A percentile compares a stretch with the other conserved stretches of the same genome.
These are phyloP conservation scores for Gambusia affinis DNA, from an alignment of 2,113 vertebrate genomes.

Conservation along the genomic window DNA sequence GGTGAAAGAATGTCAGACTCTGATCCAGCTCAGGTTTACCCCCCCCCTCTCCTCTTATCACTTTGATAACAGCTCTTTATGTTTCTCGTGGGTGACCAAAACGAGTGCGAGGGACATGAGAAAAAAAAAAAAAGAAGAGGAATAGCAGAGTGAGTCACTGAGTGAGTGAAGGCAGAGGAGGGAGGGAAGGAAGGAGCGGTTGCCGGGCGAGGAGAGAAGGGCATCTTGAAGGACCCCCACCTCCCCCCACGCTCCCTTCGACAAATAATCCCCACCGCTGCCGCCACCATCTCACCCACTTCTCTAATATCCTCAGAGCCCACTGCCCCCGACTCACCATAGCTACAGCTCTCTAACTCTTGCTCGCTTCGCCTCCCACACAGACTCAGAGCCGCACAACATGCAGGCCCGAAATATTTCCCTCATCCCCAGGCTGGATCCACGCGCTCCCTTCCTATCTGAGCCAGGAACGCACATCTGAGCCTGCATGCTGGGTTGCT, in stretches of 20 bases:
- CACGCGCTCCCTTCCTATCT: neutral
- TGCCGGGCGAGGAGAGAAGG: conserved; percentile 78
- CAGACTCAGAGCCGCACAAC: conserved; percentile 57
- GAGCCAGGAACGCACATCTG: neutral
- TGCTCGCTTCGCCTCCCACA: conserved; percentile 65
- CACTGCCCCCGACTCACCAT: conserved; percentile 69
- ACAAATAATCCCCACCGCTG: conserved; percentile 61
- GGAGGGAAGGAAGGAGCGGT: conserved; percentile 59
- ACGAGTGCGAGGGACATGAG: conserved; percentile 43
- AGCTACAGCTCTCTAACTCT: conserved; percentile 66
- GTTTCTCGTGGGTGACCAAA: conserved; percentile 51
- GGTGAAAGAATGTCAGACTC: conserved; percentile 64
- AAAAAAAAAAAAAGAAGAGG: conserved; percentile 35
- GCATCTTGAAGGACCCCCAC: conserved; percentile 78
- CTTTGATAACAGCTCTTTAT: conserved; percentile 10
- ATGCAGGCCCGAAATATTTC: conserved; percentile 56
- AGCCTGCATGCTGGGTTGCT: neutral
- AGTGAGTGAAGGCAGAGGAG: conserved; percentile 44
- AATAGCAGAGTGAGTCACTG: conserved; percentile 50
- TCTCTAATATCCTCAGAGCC: conserved; percentile 66
- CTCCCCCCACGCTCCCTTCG: conserved; percentile 56
- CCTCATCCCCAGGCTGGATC: conserved; percentile 50
- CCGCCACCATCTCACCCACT: conserved; percentile 29
- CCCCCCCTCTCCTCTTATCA: conserved; percentile 6
- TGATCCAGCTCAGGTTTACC: conserved; percentile 58